A percentile compares a stretch with the other conserved stretches of the same genome.
phyloP scores from a whole-genome alignment of 2,888 invertebrate species.

The Mesodorylaimus sp. region DNA sequence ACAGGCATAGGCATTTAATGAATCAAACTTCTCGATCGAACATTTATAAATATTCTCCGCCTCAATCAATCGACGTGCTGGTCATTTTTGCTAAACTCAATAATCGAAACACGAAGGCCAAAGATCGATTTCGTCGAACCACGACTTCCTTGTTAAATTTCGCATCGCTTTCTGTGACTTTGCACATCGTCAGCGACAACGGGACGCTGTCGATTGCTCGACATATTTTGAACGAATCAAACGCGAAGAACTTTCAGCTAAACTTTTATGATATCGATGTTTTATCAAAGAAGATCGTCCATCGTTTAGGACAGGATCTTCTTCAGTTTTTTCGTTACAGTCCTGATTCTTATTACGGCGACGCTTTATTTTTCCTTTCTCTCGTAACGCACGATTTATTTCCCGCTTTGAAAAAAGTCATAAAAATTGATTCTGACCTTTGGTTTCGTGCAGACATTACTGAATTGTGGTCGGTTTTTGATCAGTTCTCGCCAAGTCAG shows the following conservation, averaged over 20 bases:
- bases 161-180: no score
- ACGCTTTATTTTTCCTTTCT: conserved; percentile 57
- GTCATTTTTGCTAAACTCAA: no score
- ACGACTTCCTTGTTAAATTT: no score
- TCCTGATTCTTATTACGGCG: conserved; percentile 55
- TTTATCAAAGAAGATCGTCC: background rate
- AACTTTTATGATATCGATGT: background rate
- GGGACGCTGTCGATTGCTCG: no score
- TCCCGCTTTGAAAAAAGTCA: conserved; percentile 44
- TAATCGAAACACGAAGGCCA: no score
- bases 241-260: background rate
- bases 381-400: conserved; percentile 51
- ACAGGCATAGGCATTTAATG: no score
- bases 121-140: no score
- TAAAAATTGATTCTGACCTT: conserved; percentile 58
- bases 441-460: conserved; percentile 50
- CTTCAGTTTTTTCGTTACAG: conserved; percentile 49
- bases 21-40: no score
- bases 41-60: no score
- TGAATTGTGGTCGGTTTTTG: conserved; percentile 48
- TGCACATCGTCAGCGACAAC: no score
- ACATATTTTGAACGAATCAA: no score
- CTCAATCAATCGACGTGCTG: no score
- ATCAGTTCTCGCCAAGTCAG: conserved; percentile 44
- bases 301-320: conserved; percentile 30